Evolutionary conservation across 2,113 vertebrate genomes (phyloP).

Genomic region (Agapornis roseicollis): DNA sequence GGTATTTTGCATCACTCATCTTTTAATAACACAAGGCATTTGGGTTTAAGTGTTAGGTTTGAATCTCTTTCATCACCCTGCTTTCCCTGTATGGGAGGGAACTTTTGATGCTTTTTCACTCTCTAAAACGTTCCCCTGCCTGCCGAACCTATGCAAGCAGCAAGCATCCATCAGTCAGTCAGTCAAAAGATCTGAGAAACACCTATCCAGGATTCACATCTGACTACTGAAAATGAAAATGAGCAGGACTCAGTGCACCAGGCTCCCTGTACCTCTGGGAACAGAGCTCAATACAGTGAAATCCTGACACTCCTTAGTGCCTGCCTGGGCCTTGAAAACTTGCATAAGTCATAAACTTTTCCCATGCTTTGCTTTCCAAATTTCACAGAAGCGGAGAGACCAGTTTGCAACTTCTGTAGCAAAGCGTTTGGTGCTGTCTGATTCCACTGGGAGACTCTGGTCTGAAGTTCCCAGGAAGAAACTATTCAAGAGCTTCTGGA

Average conservation of each 20-base stretch:
- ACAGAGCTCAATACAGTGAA: neutral
- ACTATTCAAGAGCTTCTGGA: neutral
- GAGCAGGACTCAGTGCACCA: neutral
- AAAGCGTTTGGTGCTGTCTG: neutral
- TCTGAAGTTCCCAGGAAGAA: neutral
- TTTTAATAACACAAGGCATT: neutral
- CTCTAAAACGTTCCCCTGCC: neutral
- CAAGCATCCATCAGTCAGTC: neutral
- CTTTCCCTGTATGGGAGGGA: neutral
- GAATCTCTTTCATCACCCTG: neutral
- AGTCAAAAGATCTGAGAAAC: neutral
- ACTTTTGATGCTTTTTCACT: neutral
- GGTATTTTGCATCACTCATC: neutral
- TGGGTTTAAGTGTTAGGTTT: neutral
- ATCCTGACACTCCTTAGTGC: neutral
- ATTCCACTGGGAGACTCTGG: neutral
- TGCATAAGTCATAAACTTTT: neutral
- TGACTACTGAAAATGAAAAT: neutral
- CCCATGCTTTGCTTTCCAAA: neutral
- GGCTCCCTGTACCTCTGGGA: neutral
- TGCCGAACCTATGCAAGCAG: neutral
- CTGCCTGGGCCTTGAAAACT: neutral
- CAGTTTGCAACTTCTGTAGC: neutral
- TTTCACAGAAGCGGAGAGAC: neutral
- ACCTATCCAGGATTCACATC: neutral